Evolutionary conservation across 1,140 invertebrate species (phyloP).

Genomic region (Ruditapes philippinarum): DNA sequence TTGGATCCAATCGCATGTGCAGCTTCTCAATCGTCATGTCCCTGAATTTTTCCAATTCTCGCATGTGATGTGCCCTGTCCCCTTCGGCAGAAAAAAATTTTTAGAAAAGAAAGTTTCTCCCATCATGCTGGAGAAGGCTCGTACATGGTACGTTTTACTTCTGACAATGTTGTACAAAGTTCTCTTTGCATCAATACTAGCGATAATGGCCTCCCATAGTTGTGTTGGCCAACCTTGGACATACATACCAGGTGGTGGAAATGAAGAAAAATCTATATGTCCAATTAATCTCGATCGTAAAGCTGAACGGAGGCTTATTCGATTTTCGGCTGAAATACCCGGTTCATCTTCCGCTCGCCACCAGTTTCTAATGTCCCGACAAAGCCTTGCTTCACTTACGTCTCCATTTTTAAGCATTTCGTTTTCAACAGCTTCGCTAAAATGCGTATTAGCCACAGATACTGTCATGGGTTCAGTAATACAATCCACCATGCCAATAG

Average conservation of each 20-base stretch:
- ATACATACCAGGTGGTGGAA: constrained; percentile 24
- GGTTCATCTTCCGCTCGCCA: constrained; percentile 12
- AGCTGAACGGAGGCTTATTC: background rate
- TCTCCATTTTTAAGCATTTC: background rate
- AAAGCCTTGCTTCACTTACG: background rate
- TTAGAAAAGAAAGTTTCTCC: constrained; percentile 12
- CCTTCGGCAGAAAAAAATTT: background rate
- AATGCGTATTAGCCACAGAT: constrained; percentile 26
- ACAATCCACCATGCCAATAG: constrained; percentile 48
- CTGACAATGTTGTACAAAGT: background rate
- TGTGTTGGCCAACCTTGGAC: constrained; percentile 9
- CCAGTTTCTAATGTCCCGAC: background rate
- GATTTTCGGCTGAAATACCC: background rate
- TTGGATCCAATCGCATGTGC: background rate
- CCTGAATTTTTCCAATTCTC: background rate
- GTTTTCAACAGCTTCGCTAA: constrained; percentile 28
- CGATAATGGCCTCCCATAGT: constrained; percentile 2
- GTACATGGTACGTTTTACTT: background rate
- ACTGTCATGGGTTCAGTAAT: constrained; percentile 60
- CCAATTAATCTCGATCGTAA: background rate
- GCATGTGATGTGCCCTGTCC: background rate
- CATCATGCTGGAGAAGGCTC: constrained; percentile 23
- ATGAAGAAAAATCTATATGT: background rate
- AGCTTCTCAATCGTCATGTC: constrained; percentile 2
- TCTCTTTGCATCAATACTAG: background rate